These are phyloP conservation scores for Anguilla japonica DNA, from an alignment of 2,113 vertebrate genomes.

Conservation along the genomic window DNA sequence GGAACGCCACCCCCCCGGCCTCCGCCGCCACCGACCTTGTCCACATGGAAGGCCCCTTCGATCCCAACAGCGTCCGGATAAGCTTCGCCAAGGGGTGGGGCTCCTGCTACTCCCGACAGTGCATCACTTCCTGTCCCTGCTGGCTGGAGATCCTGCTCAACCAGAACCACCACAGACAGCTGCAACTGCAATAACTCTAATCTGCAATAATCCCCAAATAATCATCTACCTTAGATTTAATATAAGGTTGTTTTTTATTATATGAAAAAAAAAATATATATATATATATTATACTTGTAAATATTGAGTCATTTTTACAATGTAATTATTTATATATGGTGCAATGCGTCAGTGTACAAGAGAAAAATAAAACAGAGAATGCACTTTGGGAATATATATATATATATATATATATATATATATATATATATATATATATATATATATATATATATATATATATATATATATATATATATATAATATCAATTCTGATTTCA, in stretches of 20 bases:
- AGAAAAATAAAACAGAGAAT: constrained; percentile 76
- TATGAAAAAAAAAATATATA: constrained; percentile 89
- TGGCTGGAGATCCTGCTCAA: constrained; percentile 96
- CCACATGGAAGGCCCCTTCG: constrained; percentile 85
- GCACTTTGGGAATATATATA: constrained; percentile 89
- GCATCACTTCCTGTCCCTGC: constrained; percentile 96
- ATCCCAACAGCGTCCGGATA: constrained; percentile 92
- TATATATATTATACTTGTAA: constrained; percentile 99
- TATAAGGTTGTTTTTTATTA: constrained; percentile 84
- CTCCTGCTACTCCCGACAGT: constrained; percentile 92
- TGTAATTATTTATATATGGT: constrained; percentile 99
- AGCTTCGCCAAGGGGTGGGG: constrained; percentile 99
- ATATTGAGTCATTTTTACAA: constrained; percentile 99
- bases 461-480: no score
- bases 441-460: no score
- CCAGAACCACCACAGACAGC: constrained; percentile 73
- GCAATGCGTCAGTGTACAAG: constrained; percentile 94
- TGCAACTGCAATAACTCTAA: constrained; percentile 35
- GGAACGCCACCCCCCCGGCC: constrained; percentile 59
- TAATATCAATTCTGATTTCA: not conserved
- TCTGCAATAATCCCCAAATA: constrained; percentile 68
- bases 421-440: constrained; percentile 24
- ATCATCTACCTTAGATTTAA: constrained; percentile 98
- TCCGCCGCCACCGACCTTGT: constrained; percentile 62
- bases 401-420: constrained; percentile 3